Conservation (phyloP, 37 sponge, comb jelly and placozoan species). For the Bolinopsis microptera region DNA sequence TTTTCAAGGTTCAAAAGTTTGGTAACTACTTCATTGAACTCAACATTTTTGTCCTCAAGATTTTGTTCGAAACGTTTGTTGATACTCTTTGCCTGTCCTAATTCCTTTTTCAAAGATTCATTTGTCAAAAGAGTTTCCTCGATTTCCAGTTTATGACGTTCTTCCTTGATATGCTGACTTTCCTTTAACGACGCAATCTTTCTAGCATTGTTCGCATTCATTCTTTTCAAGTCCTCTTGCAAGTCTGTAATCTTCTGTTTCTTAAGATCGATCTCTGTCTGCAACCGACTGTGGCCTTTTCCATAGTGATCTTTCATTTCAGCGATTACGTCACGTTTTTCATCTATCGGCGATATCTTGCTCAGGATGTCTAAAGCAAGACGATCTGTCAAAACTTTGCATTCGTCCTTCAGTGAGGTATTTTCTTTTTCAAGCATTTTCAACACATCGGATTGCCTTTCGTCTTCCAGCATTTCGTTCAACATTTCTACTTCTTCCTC, state of each 20-base stretch:
- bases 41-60: constrained; percentile 6
- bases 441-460: neutral
- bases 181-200: constrained; percentile 55
- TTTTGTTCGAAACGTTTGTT: constrained; percentile 22
- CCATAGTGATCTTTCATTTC: constrained; percentile 8
- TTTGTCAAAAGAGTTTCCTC: constrained; percentile 11
- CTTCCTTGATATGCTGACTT: neutral
- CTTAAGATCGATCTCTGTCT: constrained; percentile 17
- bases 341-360: constrained; percentile 4
- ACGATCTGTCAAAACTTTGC: constrained; percentile 43
- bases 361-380: constrained; percentile 19
- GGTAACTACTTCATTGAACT: constrained; percentile 60
- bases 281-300: neutral
- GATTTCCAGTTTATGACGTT: neutral
- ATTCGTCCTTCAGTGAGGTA: neutral
- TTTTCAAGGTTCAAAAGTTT: constrained; percentile 49
- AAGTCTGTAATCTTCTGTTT: constrained; percentile 25
- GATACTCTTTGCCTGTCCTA: neutral
- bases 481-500: constrained; percentile 1
- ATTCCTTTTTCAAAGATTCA: constrained; percentile 17
- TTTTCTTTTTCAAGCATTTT: constrained; percentile 13
- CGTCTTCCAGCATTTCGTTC: constrained; percentile 13
- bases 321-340: neutral
- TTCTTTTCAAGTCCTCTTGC: constrained; percentile 41
- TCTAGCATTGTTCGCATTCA: neutral